phyloP scores from a whole-genome alignment of 2,888 invertebrate genomes.

The Eumerus sabulonum region DNA sequence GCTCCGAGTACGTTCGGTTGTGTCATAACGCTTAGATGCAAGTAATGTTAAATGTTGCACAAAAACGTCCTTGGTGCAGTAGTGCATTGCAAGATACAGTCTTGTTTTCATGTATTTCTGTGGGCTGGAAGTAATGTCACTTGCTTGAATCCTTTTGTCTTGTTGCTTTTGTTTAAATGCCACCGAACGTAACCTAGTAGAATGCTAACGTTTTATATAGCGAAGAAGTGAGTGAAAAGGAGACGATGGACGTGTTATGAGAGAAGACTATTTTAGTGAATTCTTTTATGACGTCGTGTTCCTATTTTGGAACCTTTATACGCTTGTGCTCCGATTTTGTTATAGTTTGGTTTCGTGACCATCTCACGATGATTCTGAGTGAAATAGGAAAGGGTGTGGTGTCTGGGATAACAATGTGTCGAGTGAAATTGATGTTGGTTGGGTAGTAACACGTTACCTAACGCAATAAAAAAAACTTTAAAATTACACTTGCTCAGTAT shows the following conservation, averaged over 20 bases:
- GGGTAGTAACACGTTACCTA: too few species aligned
- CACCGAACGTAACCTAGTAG: slow-evolving; percentile 58
- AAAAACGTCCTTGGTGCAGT: slow-evolving; percentile 22
- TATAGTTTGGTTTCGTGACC: too few species aligned
- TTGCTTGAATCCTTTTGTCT: not conserved
- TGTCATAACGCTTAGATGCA: slow-evolving; percentile 48
- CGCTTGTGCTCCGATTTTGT: slow-evolving; percentile 16
- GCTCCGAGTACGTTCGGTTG: not conserved
- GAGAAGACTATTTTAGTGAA: slow-evolving; percentile 28
- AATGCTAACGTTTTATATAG: slow-evolving; percentile 38
- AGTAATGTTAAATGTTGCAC: slow-evolving; percentile 63
- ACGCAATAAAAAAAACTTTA: too few species aligned
- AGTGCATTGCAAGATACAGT: too few species aligned
- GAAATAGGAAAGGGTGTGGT: too few species aligned
- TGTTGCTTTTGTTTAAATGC: slow-evolving; percentile 28
- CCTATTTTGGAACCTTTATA: slow-evolving; percentile 41
- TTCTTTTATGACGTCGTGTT: slow-evolving; percentile 39
- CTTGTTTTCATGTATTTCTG: not conserved
- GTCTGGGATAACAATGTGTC: too few species aligned
- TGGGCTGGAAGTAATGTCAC: slow-evolving; percentile 30
- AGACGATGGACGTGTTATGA: slow-evolving; percentile 22
- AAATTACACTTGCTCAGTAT: too few species aligned
- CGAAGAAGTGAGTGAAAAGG: not conserved
- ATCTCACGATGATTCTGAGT: too few species aligned
- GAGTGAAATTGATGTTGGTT: too few species aligned